A percentile compares a stretch with the other conserved stretches of the same genome.
Conservation (phyloP, 2,797 vertebrate species). For the Anas flavirostris region DNA sequence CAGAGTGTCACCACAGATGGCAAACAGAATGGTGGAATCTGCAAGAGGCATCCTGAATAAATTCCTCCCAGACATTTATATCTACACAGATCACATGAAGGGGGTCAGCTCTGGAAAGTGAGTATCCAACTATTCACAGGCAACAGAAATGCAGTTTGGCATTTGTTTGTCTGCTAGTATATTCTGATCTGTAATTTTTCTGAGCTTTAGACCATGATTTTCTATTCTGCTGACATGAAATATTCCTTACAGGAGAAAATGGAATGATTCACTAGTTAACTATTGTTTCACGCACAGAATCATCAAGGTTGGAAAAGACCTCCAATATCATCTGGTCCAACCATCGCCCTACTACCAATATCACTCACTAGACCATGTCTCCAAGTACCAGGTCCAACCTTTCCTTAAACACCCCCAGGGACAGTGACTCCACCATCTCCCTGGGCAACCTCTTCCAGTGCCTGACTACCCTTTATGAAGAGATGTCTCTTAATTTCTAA, state of each 20-base stretch:
- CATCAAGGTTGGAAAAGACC: no score
- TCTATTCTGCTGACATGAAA: neutral
- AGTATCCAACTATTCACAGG: slow-evolving; percentile 66
- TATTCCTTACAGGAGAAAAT: neutral
- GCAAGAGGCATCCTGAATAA: slow-evolving; percentile 91
- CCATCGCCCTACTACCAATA: no score
- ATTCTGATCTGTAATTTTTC: neutral
- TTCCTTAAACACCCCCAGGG: no score
- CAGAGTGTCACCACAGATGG: slow-evolving; percentile 96
- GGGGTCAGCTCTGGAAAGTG: slow-evolving; percentile 93
- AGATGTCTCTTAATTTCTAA: no score
- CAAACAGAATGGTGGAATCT: slow-evolving; percentile 94
- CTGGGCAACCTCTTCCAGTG: no score
- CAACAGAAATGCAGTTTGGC: neutral
- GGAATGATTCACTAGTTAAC: rapidly evolving
- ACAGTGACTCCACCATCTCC: no score
- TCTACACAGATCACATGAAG: slow-evolving; percentile 97
- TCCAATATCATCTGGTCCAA: no score
- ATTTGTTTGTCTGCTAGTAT: neutral
- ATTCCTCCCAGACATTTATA: slow-evolving; percentile 96
- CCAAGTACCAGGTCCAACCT: no score
- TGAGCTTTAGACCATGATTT: neutral
- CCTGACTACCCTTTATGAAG: no score
- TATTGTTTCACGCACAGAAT: neutral
- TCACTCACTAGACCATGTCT: no score